Evolutionary conservation across 2,797 vertebrate species (phyloP).

Genomic region (Carduelis carduelis): DNA sequence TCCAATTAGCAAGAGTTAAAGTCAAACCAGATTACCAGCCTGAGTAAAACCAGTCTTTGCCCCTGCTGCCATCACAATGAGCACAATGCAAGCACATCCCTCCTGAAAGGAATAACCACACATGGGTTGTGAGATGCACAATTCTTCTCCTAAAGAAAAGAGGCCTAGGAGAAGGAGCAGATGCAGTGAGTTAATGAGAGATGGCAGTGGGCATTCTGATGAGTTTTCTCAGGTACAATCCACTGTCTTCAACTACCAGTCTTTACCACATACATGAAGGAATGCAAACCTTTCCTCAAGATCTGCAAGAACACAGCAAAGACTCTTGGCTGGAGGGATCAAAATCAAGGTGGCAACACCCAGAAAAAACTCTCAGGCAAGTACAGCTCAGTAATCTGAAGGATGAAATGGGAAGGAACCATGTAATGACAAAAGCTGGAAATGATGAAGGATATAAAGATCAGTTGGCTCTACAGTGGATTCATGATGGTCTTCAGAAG

Average conservation of each 20-base stretch:
- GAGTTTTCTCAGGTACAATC: background rate
- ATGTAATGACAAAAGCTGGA: background rate
- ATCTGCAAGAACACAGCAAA: background rate
- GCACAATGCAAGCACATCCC: background rate
- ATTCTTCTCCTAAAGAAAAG: background rate
- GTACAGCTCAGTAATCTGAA: background rate
- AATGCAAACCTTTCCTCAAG: background rate
- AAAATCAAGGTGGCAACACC: background rate
- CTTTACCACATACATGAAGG: fast-evolving
- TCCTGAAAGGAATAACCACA: background rate
- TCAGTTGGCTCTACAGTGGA: background rate
- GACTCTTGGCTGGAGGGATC: background rate
- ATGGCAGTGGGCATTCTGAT: background rate
- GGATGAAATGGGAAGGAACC: background rate
- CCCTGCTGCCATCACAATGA: background rate
- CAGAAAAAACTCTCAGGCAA: background rate
- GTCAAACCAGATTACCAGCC: background rate
- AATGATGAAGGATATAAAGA: background rate
- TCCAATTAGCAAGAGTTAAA: background rate
- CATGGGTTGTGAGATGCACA: background rate
- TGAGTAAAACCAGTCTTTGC: background rate
- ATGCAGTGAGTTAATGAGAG: background rate
- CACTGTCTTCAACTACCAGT: background rate
- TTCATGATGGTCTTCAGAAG: background rate
- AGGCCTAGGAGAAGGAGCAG: background rate